Percentiles rank a stretch among this genome's conserved stretches.
Evolutionary conservation across 2,113 vertebrate genomes (phyloP).

Genomic region (Aspidoscelis tigris): DNA sequence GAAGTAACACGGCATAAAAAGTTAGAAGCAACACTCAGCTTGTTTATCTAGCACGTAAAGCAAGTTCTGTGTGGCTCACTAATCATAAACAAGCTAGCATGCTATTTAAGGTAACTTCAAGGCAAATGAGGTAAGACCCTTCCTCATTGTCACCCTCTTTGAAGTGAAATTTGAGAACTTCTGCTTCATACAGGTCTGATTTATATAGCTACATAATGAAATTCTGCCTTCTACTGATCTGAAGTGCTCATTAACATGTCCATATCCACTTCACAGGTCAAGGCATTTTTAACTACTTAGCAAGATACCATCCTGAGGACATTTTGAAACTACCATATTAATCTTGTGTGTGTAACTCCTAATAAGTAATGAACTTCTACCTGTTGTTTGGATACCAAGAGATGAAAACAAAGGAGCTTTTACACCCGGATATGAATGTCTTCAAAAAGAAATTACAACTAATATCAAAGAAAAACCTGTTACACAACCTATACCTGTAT

Average conservation of each 20-base stretch:
- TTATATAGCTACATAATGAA: too few species aligned
- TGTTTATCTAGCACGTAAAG: too few species aligned
- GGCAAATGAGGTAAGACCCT: too few species aligned
- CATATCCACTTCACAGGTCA: constrained; percentile 51
- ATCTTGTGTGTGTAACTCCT: neutral
- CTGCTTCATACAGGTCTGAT: too few species aligned
- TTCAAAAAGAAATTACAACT: neutral
- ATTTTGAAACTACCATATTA: neutral
- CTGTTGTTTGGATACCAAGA: neutral
- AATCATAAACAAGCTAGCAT: too few species aligned
- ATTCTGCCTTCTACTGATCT: neutral
- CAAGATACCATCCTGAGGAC: neutral
- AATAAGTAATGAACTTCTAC: too few species aligned
- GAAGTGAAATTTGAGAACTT: neutral
- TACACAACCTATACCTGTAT: neutral
- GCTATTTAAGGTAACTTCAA: too few species aligned
- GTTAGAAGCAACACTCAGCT: neutral
- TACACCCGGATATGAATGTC: neutral
- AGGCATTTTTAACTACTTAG: constrained; percentile 56
- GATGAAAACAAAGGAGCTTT: neutral
- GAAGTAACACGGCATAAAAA: neutral
- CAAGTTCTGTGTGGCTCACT: too few species aligned
- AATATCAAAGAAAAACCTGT: neutral
- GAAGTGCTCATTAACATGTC: rapidly evolving
- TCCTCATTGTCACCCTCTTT: neutral